Conservation (phyloP, 2,113 vertebrate genomes). For the Muntiacus muntjak region DNA sequence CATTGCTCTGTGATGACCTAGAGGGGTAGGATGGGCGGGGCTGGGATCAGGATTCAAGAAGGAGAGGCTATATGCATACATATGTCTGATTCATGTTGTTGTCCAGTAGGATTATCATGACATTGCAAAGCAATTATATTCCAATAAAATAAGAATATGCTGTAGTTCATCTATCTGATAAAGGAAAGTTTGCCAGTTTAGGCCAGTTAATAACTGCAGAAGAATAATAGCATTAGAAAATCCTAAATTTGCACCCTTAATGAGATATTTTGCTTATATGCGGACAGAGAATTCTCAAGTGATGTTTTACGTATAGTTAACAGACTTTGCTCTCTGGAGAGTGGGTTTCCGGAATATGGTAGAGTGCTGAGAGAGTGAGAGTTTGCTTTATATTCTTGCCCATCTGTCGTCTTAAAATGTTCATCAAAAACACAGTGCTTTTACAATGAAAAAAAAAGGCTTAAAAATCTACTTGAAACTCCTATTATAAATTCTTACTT, state of each 20-base stretch:
- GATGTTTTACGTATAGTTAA: too few species aligned
- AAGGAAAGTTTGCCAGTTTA: not conserved
- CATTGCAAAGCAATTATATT: not conserved
- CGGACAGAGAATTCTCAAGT: not conserved
- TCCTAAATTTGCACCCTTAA: not conserved
- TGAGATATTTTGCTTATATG: not conserved
- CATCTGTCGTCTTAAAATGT: not conserved
- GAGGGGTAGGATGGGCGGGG: accelerated
- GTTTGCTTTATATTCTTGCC: not conserved
- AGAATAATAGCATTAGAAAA: not conserved
- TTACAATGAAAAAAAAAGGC: not conserved
- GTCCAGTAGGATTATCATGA: not conserved
- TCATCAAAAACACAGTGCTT: not conserved
- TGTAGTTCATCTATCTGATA: not conserved
- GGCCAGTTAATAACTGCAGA: not conserved
- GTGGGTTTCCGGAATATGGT: not conserved
- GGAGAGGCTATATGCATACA: not conserved
- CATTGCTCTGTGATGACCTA: not conserved
- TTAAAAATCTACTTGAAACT: not conserved
- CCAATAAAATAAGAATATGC: not conserved
- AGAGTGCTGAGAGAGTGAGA: too few species aligned
- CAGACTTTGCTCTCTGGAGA: too few species aligned
- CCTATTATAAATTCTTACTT: not conserved
- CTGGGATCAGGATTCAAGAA: not conserved
- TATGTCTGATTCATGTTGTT: not conserved